Base-by-base conservation (phyloP, 1,140 invertebrate species). In the Pogonomyrmex californicus region DNA sequence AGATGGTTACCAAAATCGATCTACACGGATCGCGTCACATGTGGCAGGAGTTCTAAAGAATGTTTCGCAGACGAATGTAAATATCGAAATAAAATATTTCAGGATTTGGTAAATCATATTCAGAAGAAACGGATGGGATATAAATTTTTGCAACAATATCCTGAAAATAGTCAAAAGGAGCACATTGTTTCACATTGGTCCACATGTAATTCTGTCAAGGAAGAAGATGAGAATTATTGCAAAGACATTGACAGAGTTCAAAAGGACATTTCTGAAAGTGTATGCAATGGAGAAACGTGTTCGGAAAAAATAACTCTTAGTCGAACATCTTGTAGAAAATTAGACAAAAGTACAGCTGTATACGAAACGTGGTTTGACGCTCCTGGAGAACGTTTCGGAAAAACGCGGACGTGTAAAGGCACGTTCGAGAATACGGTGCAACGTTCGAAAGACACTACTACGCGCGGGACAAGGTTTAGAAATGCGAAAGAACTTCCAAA, bases 141-240 rank as follows among this genome's bases (percentile, higher is more conserved):
- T 33, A 73, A 82, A n/a, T 3, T 33, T 6, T 23, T 47, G 63
- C 62, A 58, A 23, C 63, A 33, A 71, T 5, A 23, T 14, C 9
- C 4, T 3, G 66, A 12, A 41, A 3, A 14, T 17, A 44, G 23
- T 12, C 56, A 9, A 65, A 86, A 12, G 1, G 68, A 85, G 3
- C 5, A 62, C 54, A 14, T n/a, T 5, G 9, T 0, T 36, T 56
- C 49, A 49, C 54, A 47, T 4, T 70, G 49, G 65, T 75, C 78
- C 30, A 75, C 9, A 2, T 90, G 89, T 17, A 77, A 41, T 47
- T 91, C 86, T 17, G 88, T 91, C 23, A 33, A 33, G 0, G 86
- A 90, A 7, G 86, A 91, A 9, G 77, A 91, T 0, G 88, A 90
- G 23, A 77, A 82, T 65, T 49, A 38, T 9, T 86, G 56, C 38